Percentiles rank a stretch among this genome's conserved stretches.
Evolutionary conservation across 2,797 vertebrate species (phyloP).

Genomic region (Semaprochilodus insignis): DNA sequence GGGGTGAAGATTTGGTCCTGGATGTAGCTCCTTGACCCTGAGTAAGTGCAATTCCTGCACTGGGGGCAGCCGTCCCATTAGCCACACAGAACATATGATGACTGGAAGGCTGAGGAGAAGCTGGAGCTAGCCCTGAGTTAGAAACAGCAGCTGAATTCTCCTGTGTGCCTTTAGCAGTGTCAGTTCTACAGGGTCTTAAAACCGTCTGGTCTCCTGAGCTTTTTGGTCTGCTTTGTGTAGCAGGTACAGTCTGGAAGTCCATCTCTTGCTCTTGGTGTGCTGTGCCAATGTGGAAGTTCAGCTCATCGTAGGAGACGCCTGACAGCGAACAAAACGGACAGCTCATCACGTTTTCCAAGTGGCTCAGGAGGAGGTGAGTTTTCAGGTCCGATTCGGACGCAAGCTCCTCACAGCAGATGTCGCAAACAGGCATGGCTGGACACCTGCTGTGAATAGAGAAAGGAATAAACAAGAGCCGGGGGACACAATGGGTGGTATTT

Average conservation of each 20-base stretch:
- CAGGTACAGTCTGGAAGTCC: background rate
- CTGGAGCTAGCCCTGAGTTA: background rate
- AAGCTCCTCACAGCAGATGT: constrained; percentile 83
- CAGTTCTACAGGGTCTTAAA: background rate
- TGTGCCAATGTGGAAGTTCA: constrained; percentile 79
- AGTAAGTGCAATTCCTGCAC: constrained; percentile 11
- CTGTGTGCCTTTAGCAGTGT: background rate
- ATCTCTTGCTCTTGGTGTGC: constrained; percentile 75
- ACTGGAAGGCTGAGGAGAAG: background rate
- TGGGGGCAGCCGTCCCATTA: background rate
- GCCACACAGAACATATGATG: background rate
- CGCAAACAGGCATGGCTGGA: constrained; percentile 81
- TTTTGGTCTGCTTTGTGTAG: background rate
- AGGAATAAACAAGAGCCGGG: background rate
- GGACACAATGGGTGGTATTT: background rate
- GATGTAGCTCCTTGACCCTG: background rate
- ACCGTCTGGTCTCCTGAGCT: background rate
- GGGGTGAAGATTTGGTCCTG: background rate
- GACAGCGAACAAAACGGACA: constrained; percentile 84
- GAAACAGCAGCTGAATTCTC: background rate
- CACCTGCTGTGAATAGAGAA: background rate
- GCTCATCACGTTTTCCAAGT: constrained; percentile 75
- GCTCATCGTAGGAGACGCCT: constrained; percentile 81
- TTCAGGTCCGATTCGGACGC: constrained; percentile 82
- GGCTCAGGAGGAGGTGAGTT: constrained; percentile 81